These are phyloP conservation scores for Drosophila barbarae DNA, from an alignment of 2,888 invertebrate genomes.

Conservation along the genomic window DNA sequence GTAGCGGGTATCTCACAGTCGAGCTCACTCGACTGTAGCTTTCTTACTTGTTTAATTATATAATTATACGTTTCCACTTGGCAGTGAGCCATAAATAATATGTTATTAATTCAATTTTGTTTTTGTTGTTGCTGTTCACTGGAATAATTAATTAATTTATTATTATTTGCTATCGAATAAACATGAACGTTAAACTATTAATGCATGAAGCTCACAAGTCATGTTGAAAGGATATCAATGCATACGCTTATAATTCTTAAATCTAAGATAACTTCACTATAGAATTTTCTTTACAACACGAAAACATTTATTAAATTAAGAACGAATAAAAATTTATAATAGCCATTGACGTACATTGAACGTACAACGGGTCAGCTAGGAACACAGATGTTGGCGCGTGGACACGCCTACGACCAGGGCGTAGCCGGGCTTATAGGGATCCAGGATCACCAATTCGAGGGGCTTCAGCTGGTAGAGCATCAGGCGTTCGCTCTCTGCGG, in stretches of 20 bases:
- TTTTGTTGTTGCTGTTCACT: background rate
- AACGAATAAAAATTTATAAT: constrained; percentile 5
- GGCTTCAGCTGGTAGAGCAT: constrained; percentile 31
- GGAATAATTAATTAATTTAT: constrained; percentile 1
- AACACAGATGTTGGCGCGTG: background rate
- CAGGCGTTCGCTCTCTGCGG: constrained; percentile 14
- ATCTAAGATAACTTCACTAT: background rate
- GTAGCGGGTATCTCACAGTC: no score
- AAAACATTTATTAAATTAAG: background rate
- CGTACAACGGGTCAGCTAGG: background rate
- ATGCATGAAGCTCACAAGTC: background rate
- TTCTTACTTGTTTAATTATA: constrained; percentile 23
- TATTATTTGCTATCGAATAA: constrained; percentile 3
- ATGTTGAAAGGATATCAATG: background rate
- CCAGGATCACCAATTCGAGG: constrained; percentile 33
- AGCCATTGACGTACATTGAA: background rate
- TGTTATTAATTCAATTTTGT: constrained; percentile 16
- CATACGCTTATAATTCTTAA: background rate
- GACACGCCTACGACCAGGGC: constrained; percentile 36
- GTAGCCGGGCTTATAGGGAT: constrained; percentile 34
- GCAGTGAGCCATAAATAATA: constrained; percentile 26
- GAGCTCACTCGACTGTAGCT: no score
- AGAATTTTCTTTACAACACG: background rate
- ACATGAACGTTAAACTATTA: background rate
- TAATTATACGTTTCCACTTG: constrained; percentile 8